These are phyloP conservation scores for Apantesis nais DNA, from an alignment of 2,888 invertebrate genomes.

Conservation along the genomic window DNA sequence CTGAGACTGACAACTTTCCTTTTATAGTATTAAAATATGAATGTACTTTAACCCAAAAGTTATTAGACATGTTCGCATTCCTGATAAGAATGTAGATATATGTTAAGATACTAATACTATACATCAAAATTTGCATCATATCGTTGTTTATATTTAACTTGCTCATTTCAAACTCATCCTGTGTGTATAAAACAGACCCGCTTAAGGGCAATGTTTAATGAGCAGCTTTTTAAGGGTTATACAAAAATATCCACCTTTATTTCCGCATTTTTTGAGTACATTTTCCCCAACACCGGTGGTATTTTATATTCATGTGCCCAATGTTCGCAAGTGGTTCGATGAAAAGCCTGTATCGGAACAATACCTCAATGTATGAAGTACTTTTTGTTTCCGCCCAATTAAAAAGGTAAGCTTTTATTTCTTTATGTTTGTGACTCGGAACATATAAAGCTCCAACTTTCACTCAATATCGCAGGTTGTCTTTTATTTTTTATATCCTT, in stretches of 20 bases:
- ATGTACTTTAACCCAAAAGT: background rate
- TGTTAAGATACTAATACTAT: too few species aligned
- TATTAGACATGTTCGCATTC: background rate
- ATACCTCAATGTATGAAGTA: conserved; percentile 6
- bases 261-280: conserved; percentile 28
- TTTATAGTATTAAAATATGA: background rate
- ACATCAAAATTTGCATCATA: background rate
- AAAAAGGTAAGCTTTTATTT: conserved; percentile 3
- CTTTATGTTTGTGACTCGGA: background rate
- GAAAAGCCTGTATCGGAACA: conserved; percentile 12
- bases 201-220: conserved; percentile 52
- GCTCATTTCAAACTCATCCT: background rate
- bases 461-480: background rate
- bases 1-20: background rate
- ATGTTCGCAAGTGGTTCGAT: conserved; percentile 11
- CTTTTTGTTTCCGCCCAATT: conserved; percentile 6
- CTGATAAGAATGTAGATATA: background rate
- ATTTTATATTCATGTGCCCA: conserved; percentile 14
- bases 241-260: conserved; percentile 37
- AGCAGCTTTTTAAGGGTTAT: conserved; percentile 43
- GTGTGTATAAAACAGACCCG: conserved; percentile 40
- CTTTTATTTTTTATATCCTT: background rate
- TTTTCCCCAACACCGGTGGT: conserved; percentile 18
- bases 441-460: background rate
- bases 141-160: background rate